Conservation (phyloP, 2,797 vertebrate genomes). For the Tapera naevia region DNA sequence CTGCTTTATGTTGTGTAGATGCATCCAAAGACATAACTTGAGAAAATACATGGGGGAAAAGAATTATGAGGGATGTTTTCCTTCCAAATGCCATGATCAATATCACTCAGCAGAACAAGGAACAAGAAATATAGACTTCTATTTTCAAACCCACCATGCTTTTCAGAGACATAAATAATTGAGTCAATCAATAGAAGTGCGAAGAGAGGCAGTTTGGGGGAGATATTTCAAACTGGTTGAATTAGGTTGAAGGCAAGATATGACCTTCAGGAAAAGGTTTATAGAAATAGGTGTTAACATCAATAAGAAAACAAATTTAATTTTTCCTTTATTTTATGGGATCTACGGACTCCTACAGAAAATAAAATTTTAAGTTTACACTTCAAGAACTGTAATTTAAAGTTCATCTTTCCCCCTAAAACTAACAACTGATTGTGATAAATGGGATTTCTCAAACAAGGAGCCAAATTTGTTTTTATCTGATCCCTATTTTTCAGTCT, state of each 20-base stretch:
- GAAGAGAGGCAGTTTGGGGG: background rate
- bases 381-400: slow-evolving; percentile 9
- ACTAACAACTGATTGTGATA: background rate
- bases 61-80: background rate
- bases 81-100: background rate
- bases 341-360: background rate
- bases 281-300: slow-evolving; percentile 7
- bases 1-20: background rate
- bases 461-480: background rate
- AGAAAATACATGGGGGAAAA: background rate
- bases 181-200: background rate
- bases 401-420: background rate
- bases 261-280: slow-evolving; percentile 10
- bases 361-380: slow-evolving; percentile 15
- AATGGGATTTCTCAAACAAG: slow-evolving; percentile 9
- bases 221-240: slow-evolving; percentile 23
- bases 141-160: background rate
- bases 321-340: background rate
- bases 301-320: slow-evolving; percentile 34
- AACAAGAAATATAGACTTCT: background rate
- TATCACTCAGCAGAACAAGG: background rate
- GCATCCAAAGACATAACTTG: background rate
- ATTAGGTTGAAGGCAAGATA: background rate
- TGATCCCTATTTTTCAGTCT: background rate
- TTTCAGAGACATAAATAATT: background rate